Evolutionary conservation across 2,888 invertebrate species (phyloP).

Genomic region (Lepeophtheirus nordmannii): DNA sequence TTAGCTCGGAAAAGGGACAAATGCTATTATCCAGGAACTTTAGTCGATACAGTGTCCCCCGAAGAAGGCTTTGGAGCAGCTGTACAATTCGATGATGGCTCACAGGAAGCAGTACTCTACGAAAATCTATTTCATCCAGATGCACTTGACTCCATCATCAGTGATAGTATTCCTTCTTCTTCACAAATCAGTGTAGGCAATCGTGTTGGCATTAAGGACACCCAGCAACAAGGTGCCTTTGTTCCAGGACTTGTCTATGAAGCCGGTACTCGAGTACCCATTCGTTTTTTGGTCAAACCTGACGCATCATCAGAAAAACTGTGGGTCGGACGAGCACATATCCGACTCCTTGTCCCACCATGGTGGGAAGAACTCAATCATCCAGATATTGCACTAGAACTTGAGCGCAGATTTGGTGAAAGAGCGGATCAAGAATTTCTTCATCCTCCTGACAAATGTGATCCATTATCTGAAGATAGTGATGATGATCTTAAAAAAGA

Average conservation of each 20-base stretch:
- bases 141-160: conserved; percentile 63
- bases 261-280: conserved; percentile 46
- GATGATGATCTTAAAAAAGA: conserved; percentile 75
- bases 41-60: conserved; percentile 39
- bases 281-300: conserved; percentile 49
- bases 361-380: conserved; percentile 85
- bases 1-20: conserved; percentile 61
- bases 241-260: conserved; percentile 62
- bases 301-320: conserved; percentile 37
- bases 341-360: conserved; percentile 75
- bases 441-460: too few relatives aligned
- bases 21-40: conserved; percentile 71
- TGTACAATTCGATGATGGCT: conserved; percentile 61
- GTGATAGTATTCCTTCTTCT: conserved; percentile 86
- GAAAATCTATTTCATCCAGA: conserved; percentile 52
- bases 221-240: conserved; percentile 36
- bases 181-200: conserved; percentile 42
- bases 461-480: conserved; percentile 45
- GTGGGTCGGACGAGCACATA: conserved; percentile 70
- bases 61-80: conserved; percentile 45
- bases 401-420: conserved; percentile 35
- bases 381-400: background rate
- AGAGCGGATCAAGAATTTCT: conserved; percentile 36
- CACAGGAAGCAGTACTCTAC: conserved; percentile 52
- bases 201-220: conserved; percentile 35